phyloP scores from a whole-genome alignment of 2,888 invertebrate species.

The Nebria brevicollis region DNA sequence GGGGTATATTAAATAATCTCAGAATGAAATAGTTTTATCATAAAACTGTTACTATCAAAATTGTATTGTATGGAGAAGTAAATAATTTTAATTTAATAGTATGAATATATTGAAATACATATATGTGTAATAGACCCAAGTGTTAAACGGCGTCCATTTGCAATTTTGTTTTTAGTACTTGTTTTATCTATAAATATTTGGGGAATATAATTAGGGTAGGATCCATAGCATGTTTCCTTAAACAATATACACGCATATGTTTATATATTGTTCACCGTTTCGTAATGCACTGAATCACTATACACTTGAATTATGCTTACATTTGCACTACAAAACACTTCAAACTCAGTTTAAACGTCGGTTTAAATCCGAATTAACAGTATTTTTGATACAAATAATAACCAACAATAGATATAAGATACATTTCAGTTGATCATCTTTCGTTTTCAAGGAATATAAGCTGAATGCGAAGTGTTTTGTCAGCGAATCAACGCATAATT shows the following conservation, averaged over 20 bases:
- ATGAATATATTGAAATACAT: no score
- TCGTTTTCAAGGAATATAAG: constrained; percentile 32
- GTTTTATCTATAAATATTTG: constrained; percentile 34
- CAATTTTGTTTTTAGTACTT: constrained; percentile 41
- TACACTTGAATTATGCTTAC: constrained; percentile 18
- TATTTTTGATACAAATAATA: constrained; percentile 47
- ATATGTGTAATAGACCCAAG: not conserved
- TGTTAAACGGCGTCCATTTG: constrained; percentile 1
- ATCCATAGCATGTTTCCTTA: constrained; percentile 47
- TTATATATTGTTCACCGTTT: constrained; percentile 46
- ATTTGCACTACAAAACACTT: constrained; percentile 18
- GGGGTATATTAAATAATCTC: no score
- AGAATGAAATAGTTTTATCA: not conserved
- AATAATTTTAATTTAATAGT: no score
- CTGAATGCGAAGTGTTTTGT: constrained; percentile 23
- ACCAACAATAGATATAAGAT: constrained; percentile 45
- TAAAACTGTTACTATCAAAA: not conserved
- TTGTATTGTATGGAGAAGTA: not conserved
- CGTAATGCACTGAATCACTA: constrained; percentile 45
- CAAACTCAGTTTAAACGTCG: constrained; percentile 1
- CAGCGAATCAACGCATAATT: constrained; percentile 31
- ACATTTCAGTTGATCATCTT: constrained; percentile 29
- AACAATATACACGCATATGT: constrained; percentile 43
- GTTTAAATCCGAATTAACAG: constrained; percentile 45
- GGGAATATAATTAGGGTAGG: constrained; percentile 42